These are phyloP conservation scores for Macroteleia sp. DNA, from an alignment of 2,888 invertebrate genomes.

Conservation along the genomic window DNA sequence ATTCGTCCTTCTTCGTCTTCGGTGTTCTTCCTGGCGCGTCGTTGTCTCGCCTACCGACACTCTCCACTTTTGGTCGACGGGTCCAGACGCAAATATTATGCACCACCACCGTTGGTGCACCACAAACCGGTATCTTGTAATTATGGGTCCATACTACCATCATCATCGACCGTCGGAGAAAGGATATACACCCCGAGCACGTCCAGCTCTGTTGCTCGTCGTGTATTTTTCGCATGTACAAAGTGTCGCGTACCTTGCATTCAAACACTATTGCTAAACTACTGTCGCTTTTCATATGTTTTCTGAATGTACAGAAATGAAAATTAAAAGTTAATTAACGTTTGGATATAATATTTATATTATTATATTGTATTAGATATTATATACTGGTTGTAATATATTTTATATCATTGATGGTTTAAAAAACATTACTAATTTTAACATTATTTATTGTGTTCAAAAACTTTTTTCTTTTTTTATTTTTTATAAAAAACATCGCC, in stretches of 20 bases:
- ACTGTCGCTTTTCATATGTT: no score
- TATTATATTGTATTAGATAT: no score
- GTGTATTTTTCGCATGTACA: conserved; percentile 21
- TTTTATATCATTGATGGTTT: no score
- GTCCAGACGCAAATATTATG: conserved; percentile 36
- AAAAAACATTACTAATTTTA: no score
- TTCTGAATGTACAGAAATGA: no score
- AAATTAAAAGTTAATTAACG: no score
- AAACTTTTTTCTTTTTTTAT: no score
- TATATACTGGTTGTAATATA: no score
- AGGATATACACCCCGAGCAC: conserved; percentile 61
- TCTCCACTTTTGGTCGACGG: conserved; percentile 28
- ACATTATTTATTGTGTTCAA: no score
- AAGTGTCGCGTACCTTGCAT: conserved; percentile 23
- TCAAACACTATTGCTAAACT: conserved; percentile 2
- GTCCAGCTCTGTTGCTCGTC: conserved; percentile 12
- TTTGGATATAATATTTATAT: no score
- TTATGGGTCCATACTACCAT: conserved; percentile 71
- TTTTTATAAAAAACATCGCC: no score
- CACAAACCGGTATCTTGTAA: conserved; percentile 77
- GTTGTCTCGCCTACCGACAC: conserved; percentile 31
- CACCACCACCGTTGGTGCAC: conserved; percentile 21
- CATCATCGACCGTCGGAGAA: conserved; percentile 24
- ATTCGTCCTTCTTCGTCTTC: no score
- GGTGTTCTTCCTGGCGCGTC: conserved; percentile 32